A percentile compares a stretch with the other conserved stretches of the same genome.
These are phyloP conservation scores for Gymnorhina tibicen DNA, from an alignment of 2,113 vertebrate genomes.

Conservation along the genomic window DNA sequence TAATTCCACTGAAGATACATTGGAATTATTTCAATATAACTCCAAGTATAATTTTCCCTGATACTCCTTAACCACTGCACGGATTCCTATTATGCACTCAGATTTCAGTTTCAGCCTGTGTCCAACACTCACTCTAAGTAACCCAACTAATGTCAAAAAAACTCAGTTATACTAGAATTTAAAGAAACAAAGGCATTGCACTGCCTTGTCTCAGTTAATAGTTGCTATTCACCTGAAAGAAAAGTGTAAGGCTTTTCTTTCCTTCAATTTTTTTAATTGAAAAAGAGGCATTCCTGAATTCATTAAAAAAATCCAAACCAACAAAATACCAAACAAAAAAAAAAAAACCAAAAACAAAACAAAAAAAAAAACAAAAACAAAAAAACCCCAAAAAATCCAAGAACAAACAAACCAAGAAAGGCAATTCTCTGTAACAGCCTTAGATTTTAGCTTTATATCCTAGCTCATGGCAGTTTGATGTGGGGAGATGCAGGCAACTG, in stretches of 20 bases:
- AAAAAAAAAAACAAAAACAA: neutral
- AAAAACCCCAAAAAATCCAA: neutral
- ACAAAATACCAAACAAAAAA: neutral
- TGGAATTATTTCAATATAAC: neutral
- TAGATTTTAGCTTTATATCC: neutral
- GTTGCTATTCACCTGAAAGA: neutral
- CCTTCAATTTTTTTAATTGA: neutral
- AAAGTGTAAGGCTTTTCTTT: neutral
- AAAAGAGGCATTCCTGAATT: neutral
- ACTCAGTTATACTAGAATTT: neutral
- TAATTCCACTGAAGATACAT: conserved; percentile 9
- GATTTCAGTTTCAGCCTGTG: neutral
- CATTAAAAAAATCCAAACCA: neutral
- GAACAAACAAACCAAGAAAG: neutral
- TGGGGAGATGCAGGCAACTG: neutral
- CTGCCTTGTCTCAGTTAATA: neutral
- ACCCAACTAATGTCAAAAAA: neutral
- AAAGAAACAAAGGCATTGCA: neutral
- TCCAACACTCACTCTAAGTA: neutral
- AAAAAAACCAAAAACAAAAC: too few relatives aligned
- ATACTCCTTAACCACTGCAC: neutral
- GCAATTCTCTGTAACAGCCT: neutral
- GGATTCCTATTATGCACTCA: neutral
- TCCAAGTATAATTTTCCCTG: neutral
- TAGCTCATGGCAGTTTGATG: fast-evolving